Evolutionary conservation across 2,888 invertebrate species (phyloP), one percentile per base, ranked within the genome.

Genomic region (Caradrina kadenii): DNA sequence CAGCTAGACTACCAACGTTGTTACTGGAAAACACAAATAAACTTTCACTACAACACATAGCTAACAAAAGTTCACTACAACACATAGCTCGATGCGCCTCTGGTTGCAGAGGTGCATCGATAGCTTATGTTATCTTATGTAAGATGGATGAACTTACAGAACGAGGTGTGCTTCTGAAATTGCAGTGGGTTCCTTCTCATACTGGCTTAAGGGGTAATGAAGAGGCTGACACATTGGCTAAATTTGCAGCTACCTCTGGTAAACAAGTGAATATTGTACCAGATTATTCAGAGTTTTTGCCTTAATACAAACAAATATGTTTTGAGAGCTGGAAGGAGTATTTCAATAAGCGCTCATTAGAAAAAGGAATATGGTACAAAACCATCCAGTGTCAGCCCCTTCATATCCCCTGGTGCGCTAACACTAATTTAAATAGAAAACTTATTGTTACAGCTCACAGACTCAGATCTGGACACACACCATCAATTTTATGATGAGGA

Each of bases 61-160:
- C 48, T 11, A 64, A 21, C 17, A 69, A 63, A 53, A 49, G 31
- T 19, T 31, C 56, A 5, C 17, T 48, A 42, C 13, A 49, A 26
- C 50, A 59, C 50, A 21, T 65, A 52, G 50, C 59, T 65, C 64
- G 59, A 59, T 42, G 59, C 49, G 26, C 59, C 59, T 58, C 50
- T 59, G 39, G 59, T 2, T 19, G 1, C 13, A 58, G 31, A 42
- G 52, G 61, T 60, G 21, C 17, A 17, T 21, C 49, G 35, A 17
- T 45, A 6, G 54, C 55, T 35, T 15, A 59, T 50, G 22, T 1
- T 10, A 52, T 42, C 17, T 1, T 59, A 39, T 10, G 5, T 39
- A 45, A 13, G 26, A 49, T 60, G 15, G 49, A 60, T 7, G n/a
- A 60, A 59, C 15, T 59, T 5, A 22, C 1, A 4, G 0, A 15